A percentile compares a stretch with the other conserved stretches of the same genome.
These are phyloP conservation scores for fruit fly (Drosophila melanogaster) DNA, from an alignment of 1,140 invertebrate genomes.

Conservation along the genomic window DNA sequence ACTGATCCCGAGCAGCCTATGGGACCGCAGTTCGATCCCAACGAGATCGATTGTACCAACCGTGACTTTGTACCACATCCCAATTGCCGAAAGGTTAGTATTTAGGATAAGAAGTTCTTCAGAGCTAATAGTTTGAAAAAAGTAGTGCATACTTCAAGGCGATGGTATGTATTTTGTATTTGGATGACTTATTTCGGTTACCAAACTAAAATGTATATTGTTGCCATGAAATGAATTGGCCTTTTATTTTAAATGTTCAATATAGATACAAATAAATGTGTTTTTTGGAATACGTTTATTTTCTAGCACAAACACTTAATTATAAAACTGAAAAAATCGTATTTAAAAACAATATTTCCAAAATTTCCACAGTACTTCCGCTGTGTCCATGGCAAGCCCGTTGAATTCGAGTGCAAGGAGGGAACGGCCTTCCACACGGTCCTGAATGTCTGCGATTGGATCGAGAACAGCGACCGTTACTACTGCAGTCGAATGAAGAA, in stretches of 20 bases:
- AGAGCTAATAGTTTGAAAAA: background rate
- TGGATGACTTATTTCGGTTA: too few relatives aligned
- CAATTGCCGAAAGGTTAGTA: conserved; percentile 86
- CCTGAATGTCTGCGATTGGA: conserved; percentile 91
- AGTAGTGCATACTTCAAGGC: background rate
- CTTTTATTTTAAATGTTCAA: too few relatives aligned
- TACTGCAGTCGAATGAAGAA: conserved; percentile 75
- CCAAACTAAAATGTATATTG: background rate
- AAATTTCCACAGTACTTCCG: conserved; percentile 89
- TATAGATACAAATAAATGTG: too few relatives aligned
- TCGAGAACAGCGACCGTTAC: conserved; percentile 88
- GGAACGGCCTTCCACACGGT: conserved; percentile 90
- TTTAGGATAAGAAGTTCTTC: background rate
- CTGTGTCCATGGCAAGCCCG: conserved; percentile 90
- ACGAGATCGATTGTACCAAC: conserved; percentile 85
- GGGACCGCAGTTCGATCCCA: conserved; percentile 55
- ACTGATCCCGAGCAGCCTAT: conserved; percentile 39
- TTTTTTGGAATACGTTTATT: too few relatives aligned
- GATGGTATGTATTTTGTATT: background rate
- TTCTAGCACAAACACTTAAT: too few relatives aligned
- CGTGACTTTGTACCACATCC: conserved; percentile 89
- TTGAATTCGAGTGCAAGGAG: conserved; percentile 89
- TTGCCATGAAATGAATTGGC: too few relatives aligned
- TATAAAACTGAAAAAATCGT: background rate
- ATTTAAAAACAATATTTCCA: background rate